Base-by-base conservation (phyloP, 2,888 invertebrate species). In the Cheilosia scutellata region DNA sequence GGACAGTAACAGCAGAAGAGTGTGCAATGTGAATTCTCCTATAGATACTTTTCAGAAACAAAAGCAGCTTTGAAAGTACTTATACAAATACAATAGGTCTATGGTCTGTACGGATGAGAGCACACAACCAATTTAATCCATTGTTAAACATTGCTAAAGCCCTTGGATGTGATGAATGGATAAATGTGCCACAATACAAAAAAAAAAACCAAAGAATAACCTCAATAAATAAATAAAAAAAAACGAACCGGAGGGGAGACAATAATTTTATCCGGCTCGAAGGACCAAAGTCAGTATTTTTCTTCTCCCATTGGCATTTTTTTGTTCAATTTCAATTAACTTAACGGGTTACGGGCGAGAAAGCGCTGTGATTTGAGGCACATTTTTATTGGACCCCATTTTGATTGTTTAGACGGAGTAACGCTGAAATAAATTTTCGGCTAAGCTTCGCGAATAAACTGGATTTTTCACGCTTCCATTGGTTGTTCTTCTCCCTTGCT, bases 301-400 rank as follows among this genome's bases (percentile, higher is more conserved):
- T 27, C 9, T n/a, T 33, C 20, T 44, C n/a, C 40, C 42, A 11
- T 53, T 66, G n/a, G 4, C 42, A 16, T 47, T 58, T 29, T 44
- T 27, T 57, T 68, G 40, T 60, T 25, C 57, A 55, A 57, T 76
- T 82, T 82, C 80, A 82, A 82, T 76, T 82, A 82, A 76, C 80
- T 82, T 68, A 82, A 82, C 75, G 80, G 76, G 75, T 76, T 82
- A 76, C 49, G 76, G 76, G 31, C 72, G 51, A 62, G 72, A 71
- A 71, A 33, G 27, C 66, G 74, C 44, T 53, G 60, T 68, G 66
- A 66, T 66, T 80, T 74, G 66, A 74, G 66, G 53, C 60, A 66
- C 42, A 74, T 80, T 80, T 80, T 80, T 80, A 80, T 51, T 66
- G 66, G 47, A 51, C 53, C 33, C 66, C 44, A 66, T 82, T 76